Base-by-base conservation (phyloP, 1,140 invertebrate genomes). In the Drosophila setifemur region DNA sequence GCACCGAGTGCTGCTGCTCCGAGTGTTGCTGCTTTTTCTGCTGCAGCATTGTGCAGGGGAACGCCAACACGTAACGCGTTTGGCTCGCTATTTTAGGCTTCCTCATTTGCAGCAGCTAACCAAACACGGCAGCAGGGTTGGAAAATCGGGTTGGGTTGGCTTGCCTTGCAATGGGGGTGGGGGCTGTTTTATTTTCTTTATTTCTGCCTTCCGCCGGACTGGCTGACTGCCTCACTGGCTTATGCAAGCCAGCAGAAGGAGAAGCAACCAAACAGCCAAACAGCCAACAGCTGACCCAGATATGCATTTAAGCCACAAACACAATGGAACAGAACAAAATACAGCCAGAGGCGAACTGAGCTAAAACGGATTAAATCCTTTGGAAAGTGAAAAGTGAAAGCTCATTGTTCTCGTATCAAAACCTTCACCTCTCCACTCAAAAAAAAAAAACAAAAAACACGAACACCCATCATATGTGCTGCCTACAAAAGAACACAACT, bases 31-130 rank as follows among this genome's bases (percentile, higher is more conserved):
- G 33, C 33, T n/a, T n/a, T n/a, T n/a, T n/a, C n/a, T n/a, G n/a
- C n/a, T n/a, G n/a, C n/a, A n/a, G n/a, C n/a, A n/a, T 35, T 43
- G 64, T 35, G 57, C 66, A 49, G 63, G 44, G 33, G 47, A 33
- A 57, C 73, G 55, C 35, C 49, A 53, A 61, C 55, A 74, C 70
- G 76, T 81, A 75, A 79, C 54, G 64, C 63, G 55, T 45, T 64
- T 57, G 55, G 60, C 47, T 58, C 49, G 69, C 73, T 87, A 86
- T 86, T 87, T 86, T 86, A 69, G 81, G 81, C 82, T 86, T 86
- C 81, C 81, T 86, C 81, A 81, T 86, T 79, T 83, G 57, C 61
- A 64, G 61, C 61, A 63, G 60, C 42, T 40, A 64, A 48, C 60
- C 60, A 61, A 44, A 54, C 29, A 33, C 26, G 50, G 40, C 28